A percentile compares a stretch with the other conserved stretches of the same genome.
Conservation (phyloP, 1,140 invertebrate species). For the Nylanderia fulva region DNA sequence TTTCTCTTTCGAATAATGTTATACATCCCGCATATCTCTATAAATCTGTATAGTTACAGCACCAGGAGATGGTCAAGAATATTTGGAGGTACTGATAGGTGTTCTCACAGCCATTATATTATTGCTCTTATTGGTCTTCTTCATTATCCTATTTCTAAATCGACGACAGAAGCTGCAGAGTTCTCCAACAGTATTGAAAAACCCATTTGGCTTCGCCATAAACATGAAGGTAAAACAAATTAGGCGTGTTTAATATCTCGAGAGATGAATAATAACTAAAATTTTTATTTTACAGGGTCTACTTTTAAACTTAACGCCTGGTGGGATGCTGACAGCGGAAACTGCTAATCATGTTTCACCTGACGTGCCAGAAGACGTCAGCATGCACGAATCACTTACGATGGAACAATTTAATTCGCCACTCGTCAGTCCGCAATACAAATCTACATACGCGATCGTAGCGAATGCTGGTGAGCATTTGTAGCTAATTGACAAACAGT, state of each 20-base stretch:
- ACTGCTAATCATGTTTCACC: slow-evolving; percentile 84
- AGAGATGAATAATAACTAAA: not conserved
- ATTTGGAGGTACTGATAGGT: slow-evolving; percentile 91
- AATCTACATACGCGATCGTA: slow-evolving; percentile 84
- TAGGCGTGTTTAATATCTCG: not conserved
- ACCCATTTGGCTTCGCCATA: slow-evolving; percentile 89
- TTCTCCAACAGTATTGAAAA: slow-evolving; percentile 88
- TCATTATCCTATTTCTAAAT: slow-evolving; percentile 89
- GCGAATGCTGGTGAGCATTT: slow-evolving; percentile 77
- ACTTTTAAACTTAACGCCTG: slow-evolving; percentile 87
- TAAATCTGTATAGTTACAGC: slow-evolving; percentile 86
- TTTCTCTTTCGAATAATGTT: not conserved
- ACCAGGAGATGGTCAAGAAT: slow-evolving; percentile 87
- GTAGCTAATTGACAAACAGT: not conserved
- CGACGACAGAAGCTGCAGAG: slow-evolving; percentile 89
- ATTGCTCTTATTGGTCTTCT: slow-evolving; percentile 88
- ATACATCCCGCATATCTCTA: not conserved
- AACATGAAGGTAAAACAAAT: slow-evolving; percentile 88
- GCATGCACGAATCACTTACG: slow-evolving; percentile 83
- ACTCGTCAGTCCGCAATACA: slow-evolving; percentile 84
- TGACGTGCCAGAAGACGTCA: slow-evolving; percentile 80
- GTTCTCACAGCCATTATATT: slow-evolving; percentile 91
- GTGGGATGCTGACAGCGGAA: slow-evolving; percentile 82
- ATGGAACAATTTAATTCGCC: slow-evolving; percentile 87
- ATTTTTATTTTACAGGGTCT: slow-evolving; percentile 85